These are phyloP conservation scores for Perodicticus potto DNA, from an alignment of 2,797 vertebrate species.

Conservation along the genomic window DNA sequence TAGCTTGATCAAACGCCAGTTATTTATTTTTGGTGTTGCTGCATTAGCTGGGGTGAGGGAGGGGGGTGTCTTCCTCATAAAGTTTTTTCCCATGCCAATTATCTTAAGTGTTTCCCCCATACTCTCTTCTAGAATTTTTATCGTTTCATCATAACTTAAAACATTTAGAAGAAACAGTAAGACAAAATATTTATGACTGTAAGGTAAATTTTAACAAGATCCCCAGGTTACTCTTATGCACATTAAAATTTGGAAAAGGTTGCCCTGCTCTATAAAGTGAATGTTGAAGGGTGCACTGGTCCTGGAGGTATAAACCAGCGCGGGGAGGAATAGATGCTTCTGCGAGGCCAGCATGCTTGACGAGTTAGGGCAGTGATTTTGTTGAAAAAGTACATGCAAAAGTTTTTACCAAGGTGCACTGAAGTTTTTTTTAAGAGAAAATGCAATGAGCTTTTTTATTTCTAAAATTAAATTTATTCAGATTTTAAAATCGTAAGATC, in stretches of 20 bases:
- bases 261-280: neutral
- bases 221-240: neutral
- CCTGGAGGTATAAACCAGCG: neutral
- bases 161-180: neutral
- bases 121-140: too few relatives aligned
- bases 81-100: too few relatives aligned
- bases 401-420: neutral
- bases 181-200: slow-evolving; percentile 8
- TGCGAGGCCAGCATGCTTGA: neutral
- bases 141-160: neutral
- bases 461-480: slow-evolving; percentile 34
- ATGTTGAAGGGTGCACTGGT: neutral
- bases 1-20: too few relatives aligned
- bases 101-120: too few relatives aligned
- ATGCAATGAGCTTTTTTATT: neutral
- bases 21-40: too few relatives aligned
- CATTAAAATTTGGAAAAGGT: neutral
- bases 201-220: slow-evolving; percentile 24
- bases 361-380: neutral
- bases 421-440: neutral
- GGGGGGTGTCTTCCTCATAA: too few relatives aligned
- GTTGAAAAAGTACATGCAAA: neutral
- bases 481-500: slow-evolving; percentile 43
- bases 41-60: too few relatives aligned
- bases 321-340: neutral